Evolutionary conservation across 1,140 invertebrate genomes (phyloP).

Genomic region (Drosophila prosaltans): DNA sequence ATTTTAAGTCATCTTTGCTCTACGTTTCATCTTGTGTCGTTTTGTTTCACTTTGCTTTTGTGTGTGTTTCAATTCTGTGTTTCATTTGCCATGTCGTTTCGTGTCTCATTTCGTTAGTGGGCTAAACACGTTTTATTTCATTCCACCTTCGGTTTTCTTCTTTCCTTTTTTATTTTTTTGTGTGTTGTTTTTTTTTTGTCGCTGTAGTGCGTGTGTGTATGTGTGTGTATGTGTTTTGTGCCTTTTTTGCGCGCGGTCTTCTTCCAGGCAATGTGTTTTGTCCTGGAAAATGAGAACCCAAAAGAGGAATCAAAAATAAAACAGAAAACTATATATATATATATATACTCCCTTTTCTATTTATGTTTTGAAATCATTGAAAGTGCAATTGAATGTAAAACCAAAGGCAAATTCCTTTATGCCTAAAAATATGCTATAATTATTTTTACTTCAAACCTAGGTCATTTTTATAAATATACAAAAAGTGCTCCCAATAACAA

Average conservation of each 20-base stretch:
- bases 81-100: conserved; percentile 24
- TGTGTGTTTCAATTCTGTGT: background rate
- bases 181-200: background rate
- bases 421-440: conserved; percentile 8
- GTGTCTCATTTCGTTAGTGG: conserved; percentile 16
- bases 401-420: background rate
- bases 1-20: too few species aligned
- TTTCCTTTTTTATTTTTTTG: background rate
- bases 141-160: background rate
- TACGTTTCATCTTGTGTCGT: conserved; percentile 17
- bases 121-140: conserved; percentile 13
- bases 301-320: background rate
- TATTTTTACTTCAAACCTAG: conserved; percentile 4
- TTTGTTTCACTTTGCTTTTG: conserved; percentile 18
- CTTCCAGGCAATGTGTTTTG: conserved; percentile 17
- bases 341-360: background rate
- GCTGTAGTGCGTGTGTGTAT: too few species aligned
- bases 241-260: conserved; percentile 14
- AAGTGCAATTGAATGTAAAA: background rate
- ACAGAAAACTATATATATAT: background rate
- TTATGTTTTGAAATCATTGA: background rate
- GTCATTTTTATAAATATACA: too few species aligned
- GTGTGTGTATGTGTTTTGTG: background rate
- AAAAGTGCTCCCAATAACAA: background rate
- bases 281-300: conserved; percentile 4